Percentiles rank a stretch among this genome's conserved stretches.
Conservation (phyloP, 1,140 invertebrate genomes). For the Drosophila parabipectinata region DNA sequence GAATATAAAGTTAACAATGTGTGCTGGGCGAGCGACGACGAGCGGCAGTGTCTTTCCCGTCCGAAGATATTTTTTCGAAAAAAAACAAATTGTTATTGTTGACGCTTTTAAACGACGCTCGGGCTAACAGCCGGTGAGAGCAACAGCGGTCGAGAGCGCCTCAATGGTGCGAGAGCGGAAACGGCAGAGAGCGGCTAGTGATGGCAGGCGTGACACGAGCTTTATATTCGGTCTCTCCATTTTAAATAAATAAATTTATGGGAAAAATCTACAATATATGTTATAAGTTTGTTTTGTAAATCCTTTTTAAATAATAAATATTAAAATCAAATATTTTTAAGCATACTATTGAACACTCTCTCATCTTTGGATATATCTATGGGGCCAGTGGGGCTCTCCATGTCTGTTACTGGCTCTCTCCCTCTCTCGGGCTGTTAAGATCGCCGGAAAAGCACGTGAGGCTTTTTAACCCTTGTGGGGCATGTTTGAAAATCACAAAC, state of each 20-base stretch:
- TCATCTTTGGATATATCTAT: background rate
- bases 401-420: background rate
- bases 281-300: no score
- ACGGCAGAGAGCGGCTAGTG: background rate
- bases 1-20: background rate
- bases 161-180: background rate
- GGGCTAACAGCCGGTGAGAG: background rate
- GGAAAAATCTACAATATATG: no score
- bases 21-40: background rate
- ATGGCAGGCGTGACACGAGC: background rate
- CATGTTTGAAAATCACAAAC: background rate
- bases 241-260: background rate
- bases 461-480: constrained; percentile 1
- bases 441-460: constrained; percentile 13
- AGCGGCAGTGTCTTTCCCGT: constrained; percentile 1
- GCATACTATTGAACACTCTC: background rate
- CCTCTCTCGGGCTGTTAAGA: constrained; percentile 4
- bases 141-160: background rate
- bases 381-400: background rate
- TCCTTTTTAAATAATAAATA: no score
- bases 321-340: background rate
- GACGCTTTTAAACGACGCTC: background rate
- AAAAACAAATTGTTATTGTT: background rate
- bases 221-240: background rate
- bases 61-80: constrained; percentile 3